phyloP scores from a whole-genome alignment of 2,113 vertebrate species.

The Balaeniceps rex region DNA sequence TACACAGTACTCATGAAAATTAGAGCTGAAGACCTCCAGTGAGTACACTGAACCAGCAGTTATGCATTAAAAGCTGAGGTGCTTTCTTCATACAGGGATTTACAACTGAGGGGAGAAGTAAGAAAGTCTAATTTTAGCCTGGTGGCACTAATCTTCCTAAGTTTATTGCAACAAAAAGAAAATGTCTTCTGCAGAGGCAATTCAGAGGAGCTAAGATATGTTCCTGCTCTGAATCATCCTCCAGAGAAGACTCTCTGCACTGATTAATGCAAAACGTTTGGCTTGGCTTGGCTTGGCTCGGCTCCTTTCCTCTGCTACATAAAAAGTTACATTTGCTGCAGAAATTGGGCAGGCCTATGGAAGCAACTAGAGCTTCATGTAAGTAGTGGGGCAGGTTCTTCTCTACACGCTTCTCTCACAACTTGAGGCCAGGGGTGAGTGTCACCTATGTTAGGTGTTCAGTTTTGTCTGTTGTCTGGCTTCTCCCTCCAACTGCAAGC shows the following conservation, averaged over 20 bases:
- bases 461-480: neutral
- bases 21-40: neutral
- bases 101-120: neutral
- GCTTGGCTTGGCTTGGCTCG: neutral
- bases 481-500: neutral
- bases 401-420: neutral
- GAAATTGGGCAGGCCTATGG: neutral
- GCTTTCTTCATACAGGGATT: neutral
- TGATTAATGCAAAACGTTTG: neutral
- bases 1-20: neutral
- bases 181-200: neutral
- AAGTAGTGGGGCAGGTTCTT: neutral
- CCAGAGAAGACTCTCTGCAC: neutral
- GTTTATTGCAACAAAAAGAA: neutral
- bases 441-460: neutral
- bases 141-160: neutral
- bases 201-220: neutral
- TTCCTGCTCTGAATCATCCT: neutral
- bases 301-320: neutral
- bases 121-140: neutral
- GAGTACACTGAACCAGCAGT: neutral
- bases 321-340: neutral
- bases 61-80: neutral
- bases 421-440: neutral
- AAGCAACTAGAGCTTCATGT: neutral